Evolutionary conservation across 2,113 vertebrate genomes (phyloP).

Genomic region (Myotis davidii): DNA sequence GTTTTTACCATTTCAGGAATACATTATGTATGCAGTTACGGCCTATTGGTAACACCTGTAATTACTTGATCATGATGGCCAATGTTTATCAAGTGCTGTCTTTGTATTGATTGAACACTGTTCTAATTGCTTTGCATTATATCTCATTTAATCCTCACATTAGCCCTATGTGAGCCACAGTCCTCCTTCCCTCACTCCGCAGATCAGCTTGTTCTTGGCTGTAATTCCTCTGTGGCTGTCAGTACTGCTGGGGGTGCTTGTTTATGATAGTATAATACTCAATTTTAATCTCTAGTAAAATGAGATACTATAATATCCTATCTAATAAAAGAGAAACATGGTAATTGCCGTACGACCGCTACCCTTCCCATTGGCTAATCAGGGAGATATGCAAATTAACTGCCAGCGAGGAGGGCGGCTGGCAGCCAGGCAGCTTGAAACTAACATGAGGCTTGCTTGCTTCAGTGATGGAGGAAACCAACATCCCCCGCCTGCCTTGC

Average conservation of each 20-base stretch:
- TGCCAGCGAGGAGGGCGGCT: no score
- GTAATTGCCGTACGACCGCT: no score
- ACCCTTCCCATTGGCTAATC: no score
- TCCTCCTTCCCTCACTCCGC: neutral
- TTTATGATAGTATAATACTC: neutral
- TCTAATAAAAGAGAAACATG: no score
- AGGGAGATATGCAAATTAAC: no score
- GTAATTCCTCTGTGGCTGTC: neutral
- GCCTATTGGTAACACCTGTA: neutral
- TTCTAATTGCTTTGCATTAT: neutral
- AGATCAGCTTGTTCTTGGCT: neutral
- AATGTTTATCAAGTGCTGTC: neutral
- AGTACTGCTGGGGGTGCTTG: neutral
- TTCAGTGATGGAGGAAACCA: no score
- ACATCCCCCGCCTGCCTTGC: no score
- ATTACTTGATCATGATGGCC: neutral
- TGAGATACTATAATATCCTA: neutral
- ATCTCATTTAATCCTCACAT: neutral
- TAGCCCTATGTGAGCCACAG: neutral
- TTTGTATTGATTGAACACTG: neutral
- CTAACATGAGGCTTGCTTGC: no score
- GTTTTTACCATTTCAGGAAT: neutral
- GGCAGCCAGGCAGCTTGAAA: no score
- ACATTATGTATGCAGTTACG: neutral
- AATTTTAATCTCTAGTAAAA: neutral